These are phyloP conservation scores for Galerucella calmariensis DNA, from an alignment of 2,888 invertebrate species.

Conservation along the genomic window DNA sequence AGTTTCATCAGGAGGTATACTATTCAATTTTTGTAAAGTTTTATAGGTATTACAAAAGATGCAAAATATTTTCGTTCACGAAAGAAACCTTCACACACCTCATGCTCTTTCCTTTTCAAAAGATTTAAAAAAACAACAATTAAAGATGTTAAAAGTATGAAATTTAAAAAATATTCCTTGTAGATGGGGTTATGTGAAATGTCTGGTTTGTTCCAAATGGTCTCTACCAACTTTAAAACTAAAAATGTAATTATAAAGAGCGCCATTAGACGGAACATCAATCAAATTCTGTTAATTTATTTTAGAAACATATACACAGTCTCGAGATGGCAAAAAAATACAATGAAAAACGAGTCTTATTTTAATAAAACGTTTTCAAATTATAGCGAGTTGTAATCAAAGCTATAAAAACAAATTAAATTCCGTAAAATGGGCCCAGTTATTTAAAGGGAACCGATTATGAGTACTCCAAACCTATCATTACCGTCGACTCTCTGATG, in stretches of 20 bases:
- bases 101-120: too few relatives aligned
- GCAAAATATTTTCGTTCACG: too few relatives aligned
- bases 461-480: constrained; percentile 64
- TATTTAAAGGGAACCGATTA: constrained; percentile 65
- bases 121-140: too few relatives aligned
- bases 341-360: constrained; percentile 57
- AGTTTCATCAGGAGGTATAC: too few relatives aligned
- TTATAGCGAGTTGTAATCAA: constrained; percentile 66
- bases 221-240: constrained; percentile 40
- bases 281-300: constrained; percentile 55
- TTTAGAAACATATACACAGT: constrained; percentile 45
- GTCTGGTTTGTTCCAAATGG: neutral
- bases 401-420: constrained; percentile 68
- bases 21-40: too few relatives aligned
- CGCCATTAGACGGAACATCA: constrained; percentile 57
- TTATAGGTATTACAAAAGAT: too few relatives aligned
- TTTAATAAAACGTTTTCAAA: constrained; percentile 65
- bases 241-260: constrained; percentile 46
- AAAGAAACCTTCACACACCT: too few relatives aligned
- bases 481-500: constrained; percentile 60
- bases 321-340: constrained; percentile 53
- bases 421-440: constrained; percentile 65
- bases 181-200: neutral
- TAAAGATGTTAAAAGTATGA: too few relatives aligned
- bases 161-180: too few relatives aligned